A percentile compares a stretch with the other conserved stretches of the same genome.
Conservation (phyloP, 2,888 invertebrate species). For the Clitarchus hookeri region DNA sequence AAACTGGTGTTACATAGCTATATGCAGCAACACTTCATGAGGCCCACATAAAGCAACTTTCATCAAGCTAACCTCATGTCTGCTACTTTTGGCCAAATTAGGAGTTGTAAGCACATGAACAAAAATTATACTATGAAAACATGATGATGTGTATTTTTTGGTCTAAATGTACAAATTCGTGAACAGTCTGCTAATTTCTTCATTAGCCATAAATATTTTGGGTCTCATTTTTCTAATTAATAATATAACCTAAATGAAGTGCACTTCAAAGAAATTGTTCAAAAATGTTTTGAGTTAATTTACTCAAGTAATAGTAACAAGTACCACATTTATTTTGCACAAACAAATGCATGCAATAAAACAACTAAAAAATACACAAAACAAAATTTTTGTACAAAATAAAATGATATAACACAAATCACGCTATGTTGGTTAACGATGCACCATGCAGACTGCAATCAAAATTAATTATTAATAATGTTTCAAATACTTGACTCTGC, state of each 20-base stretch:
- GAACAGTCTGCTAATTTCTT: too few relatives aligned
- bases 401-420: background rate
- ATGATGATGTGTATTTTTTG: too few relatives aligned
- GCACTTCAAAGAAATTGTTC: too few relatives aligned
- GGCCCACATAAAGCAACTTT: too few relatives aligned
- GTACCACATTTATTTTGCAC: background rate
- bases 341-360: background rate
- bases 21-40: too few relatives aligned
- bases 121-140: too few relatives aligned
- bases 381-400: background rate
- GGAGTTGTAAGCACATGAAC: too few relatives aligned
- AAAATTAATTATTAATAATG: background rate
- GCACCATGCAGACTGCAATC: slow-evolving; percentile 10
- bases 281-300: background rate
- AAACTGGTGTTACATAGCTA: too few relatives aligned
- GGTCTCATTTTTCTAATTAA: background rate
- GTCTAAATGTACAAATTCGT: too few relatives aligned
- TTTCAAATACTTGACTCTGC: slow-evolving; percentile 9
- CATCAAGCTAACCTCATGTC: too few relatives aligned
- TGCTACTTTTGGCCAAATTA: too few relatives aligned
- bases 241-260: background rate
- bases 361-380: background rate
- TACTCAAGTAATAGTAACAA: background rate
- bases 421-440: slow-evolving; percentile 2
- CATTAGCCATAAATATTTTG: too few relatives aligned